Evolutionary conservation across 2,888 invertebrate genomes (phyloP), one percentile per base, ranked within the genome.

Genomic region (Auanema freiburgensis): DNA sequence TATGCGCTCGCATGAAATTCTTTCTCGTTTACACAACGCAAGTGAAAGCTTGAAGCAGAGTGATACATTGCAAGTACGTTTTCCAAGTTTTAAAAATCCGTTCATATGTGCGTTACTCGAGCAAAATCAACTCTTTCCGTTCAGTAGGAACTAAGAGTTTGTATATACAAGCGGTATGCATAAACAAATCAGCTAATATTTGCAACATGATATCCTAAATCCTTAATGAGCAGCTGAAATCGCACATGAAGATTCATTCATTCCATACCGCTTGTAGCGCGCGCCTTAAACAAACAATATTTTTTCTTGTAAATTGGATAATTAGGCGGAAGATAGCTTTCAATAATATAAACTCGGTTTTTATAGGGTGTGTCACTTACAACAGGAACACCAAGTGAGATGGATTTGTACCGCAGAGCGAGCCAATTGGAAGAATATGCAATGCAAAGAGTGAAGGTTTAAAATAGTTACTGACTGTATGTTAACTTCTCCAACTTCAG

Each of bases 1-100:
- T 18, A 71, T 81, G 57, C 61, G 72, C 41, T 77, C 77, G 4
- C 81, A 80, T 61, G 79, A 79, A 50, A 72, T 80, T 44, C 65
- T 81, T 14, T 65, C 74, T 11, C 64, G 72, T 53, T 59, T 81
- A 11, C 76, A 75, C 58, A 60, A 49, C 42, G 41, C 54, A 21
- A 54, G 49, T 44, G 46, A 54, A 25, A 33, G 33, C 8, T 8
- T 33, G 33, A 33, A 33, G 33, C 33, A 33, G 33, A 33, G 33
- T 8, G 33, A 33, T 33, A 33, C 33, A 5, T 33, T 33, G 8
- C 33, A 33, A 33, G 33, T 33, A 33, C 8, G 33, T 33, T 33
- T n/a, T 33, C 33, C 33, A 5, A 8, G 33, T 33, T 33, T 33
- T n/a, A n/a, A n/a, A n/a, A n/a, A n/a, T n/a, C n/a, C 33, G 33